A percentile compares a stretch with the other conserved stretches of the same genome.
Conservation (phyloP, 2,888 invertebrate species). For the Rhyacophila evoluta region DNA sequence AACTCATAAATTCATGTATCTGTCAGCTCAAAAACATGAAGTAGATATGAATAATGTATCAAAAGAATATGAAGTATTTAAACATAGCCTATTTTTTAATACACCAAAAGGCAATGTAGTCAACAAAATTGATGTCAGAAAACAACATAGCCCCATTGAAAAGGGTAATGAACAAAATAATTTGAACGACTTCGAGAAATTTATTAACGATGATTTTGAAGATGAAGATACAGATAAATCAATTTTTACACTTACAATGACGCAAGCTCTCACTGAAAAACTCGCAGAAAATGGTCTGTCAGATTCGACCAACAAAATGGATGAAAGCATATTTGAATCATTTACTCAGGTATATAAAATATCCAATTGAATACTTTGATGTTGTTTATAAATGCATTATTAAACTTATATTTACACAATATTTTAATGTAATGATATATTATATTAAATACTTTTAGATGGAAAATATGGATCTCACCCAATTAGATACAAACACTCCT, state of each 20-base stretch:
- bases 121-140: not conserved
- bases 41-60: slow-evolving; percentile 71
- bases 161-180: slow-evolving; percentile 31
- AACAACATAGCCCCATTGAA: slow-evolving; percentile 13
- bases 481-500: slow-evolving; percentile 73
- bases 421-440: slow-evolving; percentile 38
- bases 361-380: not conserved
- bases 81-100: slow-evolving; percentile 58
- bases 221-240: slow-evolving; percentile 70
- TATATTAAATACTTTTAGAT: slow-evolving; percentile 63
- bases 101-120: not conserved
- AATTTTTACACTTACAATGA: slow-evolving; percentile 78
- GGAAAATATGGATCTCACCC: slow-evolving; percentile 76
- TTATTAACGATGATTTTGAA: slow-evolving; percentile 58
- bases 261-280: slow-evolving; percentile 65
- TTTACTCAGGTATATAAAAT: slow-evolving; percentile 70
- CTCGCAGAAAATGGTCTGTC: slow-evolving; percentile 52
- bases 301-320: slow-evolving; percentile 59
- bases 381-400: slow-evolving; percentile 25
- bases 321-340: slow-evolving; percentile 70
- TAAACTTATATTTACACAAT: not conserved
- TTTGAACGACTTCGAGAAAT: slow-evolving; percentile 56
- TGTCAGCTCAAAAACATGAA: slow-evolving; percentile 72
- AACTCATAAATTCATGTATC: slow-evolving; percentile 73
- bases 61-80: slow-evolving; percentile 65